Evolutionary conservation across 2,888 invertebrate genomes (phyloP), one percentile per base, ranked within the genome.

Genomic region (Lasioglossum calceatum): DNA sequence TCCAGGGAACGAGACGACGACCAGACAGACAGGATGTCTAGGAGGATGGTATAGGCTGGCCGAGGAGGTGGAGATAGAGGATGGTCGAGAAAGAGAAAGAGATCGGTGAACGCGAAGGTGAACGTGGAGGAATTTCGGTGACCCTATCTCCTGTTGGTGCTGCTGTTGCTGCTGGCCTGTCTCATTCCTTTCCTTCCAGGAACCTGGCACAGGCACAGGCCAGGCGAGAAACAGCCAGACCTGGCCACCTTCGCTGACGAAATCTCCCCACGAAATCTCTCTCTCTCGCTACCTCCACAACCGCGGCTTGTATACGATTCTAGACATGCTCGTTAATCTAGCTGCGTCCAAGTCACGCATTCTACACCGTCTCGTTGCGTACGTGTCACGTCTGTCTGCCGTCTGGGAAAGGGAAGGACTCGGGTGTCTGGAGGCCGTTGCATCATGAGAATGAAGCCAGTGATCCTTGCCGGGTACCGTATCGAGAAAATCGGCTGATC

Each of bases 321-420:
- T 88, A 93, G 91, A 90, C 92, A 91, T 91, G 92, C 91, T 91
- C 91, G 91, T 92, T 92, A 90, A 93, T 92, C 91, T 92, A 92
- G 91, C 88, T 88, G 92, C 92, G 93, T 93, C 92, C 93, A 92
- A 93, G 93, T 94, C 94, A 93, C 93, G 94, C 93, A 92, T 93
- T 93, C 92, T 93, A 92, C 93, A 91, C 91, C 92, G 93, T 92
- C 93, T 93, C 91, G 93, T 90, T 92, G 92, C 91, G 89, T 93
- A 93, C 94, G 92, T 94, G 93, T 93, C 92, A 91, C 92, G 94
- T 94, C 94, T 94, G 93, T 92, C 91, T 91, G 91, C 92, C 91
- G 94, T 94, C 94, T 94, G 94, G 93, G 93, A 92, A 93, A 93
- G 90, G 88, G 91, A 91, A 91, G 89, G 89, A 91, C 92, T 90